Percentiles rank a stretch among this genome's conserved stretches.
phyloP scores from a whole-genome alignment of 2,797 vertebrate species.

The Phoebastria nigripes region DNA sequence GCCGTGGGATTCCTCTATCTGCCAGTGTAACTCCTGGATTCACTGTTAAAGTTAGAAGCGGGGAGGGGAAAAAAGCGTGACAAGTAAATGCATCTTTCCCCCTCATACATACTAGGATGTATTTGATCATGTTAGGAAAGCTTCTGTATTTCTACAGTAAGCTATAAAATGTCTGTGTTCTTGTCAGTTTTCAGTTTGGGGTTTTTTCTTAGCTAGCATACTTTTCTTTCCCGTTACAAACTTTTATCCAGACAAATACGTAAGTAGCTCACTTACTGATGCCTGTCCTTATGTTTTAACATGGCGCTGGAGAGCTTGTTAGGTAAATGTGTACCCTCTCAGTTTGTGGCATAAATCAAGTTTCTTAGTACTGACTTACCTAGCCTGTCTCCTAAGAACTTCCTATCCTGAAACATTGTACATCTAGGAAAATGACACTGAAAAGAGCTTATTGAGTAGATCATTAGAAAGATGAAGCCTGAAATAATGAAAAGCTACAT shows the following conservation, averaged over 20 bases:
- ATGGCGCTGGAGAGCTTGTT: neutral
- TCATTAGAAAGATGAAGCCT: neutral
- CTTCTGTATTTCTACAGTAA: neutral
- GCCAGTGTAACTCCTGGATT: neutral
- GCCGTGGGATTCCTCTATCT: neutral
- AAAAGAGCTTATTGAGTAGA: neutral
- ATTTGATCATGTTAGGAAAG: neutral
- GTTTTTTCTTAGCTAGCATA: neutral
- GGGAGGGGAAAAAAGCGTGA: rapidly evolving
- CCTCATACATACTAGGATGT: neutral
- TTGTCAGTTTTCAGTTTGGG: neutral
- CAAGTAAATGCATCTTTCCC: neutral
- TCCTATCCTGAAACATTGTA: neutral
- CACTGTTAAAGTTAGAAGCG: neutral
- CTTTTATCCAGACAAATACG: neutral
- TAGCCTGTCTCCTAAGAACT: neutral
- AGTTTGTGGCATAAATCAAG: neutral
- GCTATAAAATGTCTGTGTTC: neutral
- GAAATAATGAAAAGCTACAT: neutral
- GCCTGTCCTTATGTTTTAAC: neutral
- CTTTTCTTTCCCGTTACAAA: neutral
- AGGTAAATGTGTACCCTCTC: neutral
- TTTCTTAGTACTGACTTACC: neutral
- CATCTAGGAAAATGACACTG: neutral
- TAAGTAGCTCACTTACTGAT: neutral